phyloP scores from a whole-genome alignment of 2,888 invertebrate genomes.

The Electrophaes corylata region DNA sequence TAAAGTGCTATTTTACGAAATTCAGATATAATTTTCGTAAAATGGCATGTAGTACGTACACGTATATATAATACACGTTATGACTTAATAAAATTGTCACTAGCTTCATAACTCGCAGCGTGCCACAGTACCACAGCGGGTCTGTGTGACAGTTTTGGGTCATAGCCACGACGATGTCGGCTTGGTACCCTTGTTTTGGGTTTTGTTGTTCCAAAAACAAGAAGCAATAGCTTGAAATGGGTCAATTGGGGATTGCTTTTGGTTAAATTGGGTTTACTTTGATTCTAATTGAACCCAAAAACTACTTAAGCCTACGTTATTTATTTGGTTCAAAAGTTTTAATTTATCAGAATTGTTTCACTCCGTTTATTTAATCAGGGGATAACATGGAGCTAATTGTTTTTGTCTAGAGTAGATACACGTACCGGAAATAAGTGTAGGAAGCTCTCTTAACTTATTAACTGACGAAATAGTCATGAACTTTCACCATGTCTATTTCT shows the following conservation, averaged over 20 bases:
- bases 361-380: background rate
- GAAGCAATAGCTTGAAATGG: constrained; percentile 23
- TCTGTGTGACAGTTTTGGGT: constrained; percentile 38
- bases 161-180: constrained; percentile 17
- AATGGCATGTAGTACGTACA: too few relatives aligned
- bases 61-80: background rate
- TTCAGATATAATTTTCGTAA: too few relatives aligned
- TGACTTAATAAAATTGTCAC: background rate
- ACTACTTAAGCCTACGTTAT: constrained; percentile 9
- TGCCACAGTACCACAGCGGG: constrained; percentile 11
- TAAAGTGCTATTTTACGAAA: too few relatives aligned
- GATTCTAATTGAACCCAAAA: constrained; percentile 19
- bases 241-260: constrained; percentile 17
- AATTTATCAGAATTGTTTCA: constrained; percentile 6
- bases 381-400: background rate
- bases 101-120: background rate
- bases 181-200: constrained; percentile 24
- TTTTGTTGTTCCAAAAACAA: constrained; percentile 26
- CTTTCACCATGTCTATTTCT: too few relatives aligned
- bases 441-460: too few relatives aligned
- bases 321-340: constrained; percentile 3
- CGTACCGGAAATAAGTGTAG: too few relatives aligned
- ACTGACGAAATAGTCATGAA: too few relatives aligned
- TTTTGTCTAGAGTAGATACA: background rate
- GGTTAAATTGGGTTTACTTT: background rate